Evolutionary conservation across 2,888 invertebrate species (phyloP).

Genomic region (Tipula confusa): DNA sequence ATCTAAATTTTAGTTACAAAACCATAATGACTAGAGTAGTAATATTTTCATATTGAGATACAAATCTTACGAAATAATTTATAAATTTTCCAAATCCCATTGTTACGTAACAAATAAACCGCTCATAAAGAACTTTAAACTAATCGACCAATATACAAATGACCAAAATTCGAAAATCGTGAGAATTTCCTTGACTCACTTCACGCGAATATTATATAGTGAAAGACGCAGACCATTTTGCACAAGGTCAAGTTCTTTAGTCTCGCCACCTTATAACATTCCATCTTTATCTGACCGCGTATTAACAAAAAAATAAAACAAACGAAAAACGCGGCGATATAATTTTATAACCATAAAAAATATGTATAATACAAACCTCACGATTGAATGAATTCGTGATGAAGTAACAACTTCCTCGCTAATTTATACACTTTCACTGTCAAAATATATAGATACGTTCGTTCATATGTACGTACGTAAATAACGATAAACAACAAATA

Average conservation of each 20-base stretch:
- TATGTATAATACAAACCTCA: not conserved
- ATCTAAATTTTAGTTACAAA: no score
- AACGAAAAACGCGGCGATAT: not conserved
- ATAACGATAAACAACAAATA: not conserved
- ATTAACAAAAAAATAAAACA: not conserved
- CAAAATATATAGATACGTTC: not conserved
- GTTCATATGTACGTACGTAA: not conserved
- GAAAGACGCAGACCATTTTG: not conserved
- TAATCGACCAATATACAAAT: not conserved
- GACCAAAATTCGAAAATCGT: not conserved
- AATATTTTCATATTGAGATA: no score
- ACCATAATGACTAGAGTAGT: no score
- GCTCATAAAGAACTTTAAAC: not conserved
- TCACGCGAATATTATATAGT: not conserved
- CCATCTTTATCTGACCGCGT: not conserved
- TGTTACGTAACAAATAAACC: no score
- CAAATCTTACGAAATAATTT: no score
- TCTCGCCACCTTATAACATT: not conserved
- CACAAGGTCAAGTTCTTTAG: not conserved
- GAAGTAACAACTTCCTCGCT: constrained; percentile 25
- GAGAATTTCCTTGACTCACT: not conserved
- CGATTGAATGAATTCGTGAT: not conserved
- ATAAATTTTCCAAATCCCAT: no score
- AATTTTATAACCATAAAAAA: no score
- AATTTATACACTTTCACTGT: constrained; percentile 20